These are phyloP conservation scores for Lepidonotus clava DNA, from an alignment of 2,888 invertebrate species.

Conservation along the genomic window DNA sequence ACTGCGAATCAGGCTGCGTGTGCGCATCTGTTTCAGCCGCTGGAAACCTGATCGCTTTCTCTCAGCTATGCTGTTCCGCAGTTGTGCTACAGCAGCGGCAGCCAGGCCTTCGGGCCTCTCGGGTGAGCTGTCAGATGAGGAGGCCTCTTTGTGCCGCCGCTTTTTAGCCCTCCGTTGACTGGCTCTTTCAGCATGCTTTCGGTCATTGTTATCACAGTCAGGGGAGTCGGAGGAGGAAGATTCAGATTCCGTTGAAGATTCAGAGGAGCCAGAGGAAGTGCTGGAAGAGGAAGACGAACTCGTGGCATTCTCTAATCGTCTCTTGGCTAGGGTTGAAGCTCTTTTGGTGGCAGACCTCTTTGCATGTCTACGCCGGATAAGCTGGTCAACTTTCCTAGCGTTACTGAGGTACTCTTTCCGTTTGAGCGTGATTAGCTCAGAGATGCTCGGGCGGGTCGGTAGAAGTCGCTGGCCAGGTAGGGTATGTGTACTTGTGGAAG, in stretches of 20 bases:
- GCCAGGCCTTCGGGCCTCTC: background rate
- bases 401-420: slow-evolving; percentile 58
- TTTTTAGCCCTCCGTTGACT: background rate
- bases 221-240: background rate
- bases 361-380: slow-evolving; percentile 2
- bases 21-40: slow-evolving; percentile 20
- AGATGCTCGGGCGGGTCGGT: slow-evolving; percentile 40
- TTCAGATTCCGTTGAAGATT: background rate
- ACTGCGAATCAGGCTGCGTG: background rate
- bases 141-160: background rate
- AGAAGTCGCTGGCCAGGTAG: slow-evolving; percentile 47
- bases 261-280: background rate
- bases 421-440: slow-evolving; percentile 54
- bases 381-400: slow-evolving; percentile 18
- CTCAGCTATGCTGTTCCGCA: background rate
- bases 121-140: background rate
- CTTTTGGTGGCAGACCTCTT: no score
- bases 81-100: background rate
- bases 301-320: background rate
- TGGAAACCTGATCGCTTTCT: background rate
- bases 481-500: background rate
- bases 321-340: background rate
- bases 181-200: background rate
- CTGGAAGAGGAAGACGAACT: background rate
- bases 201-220: background rate